These are phyloP conservation scores for Isaurus tuberculatus DNA, from an alignment of 92 coral and sea anemone species.

Conservation along the genomic window DNA sequence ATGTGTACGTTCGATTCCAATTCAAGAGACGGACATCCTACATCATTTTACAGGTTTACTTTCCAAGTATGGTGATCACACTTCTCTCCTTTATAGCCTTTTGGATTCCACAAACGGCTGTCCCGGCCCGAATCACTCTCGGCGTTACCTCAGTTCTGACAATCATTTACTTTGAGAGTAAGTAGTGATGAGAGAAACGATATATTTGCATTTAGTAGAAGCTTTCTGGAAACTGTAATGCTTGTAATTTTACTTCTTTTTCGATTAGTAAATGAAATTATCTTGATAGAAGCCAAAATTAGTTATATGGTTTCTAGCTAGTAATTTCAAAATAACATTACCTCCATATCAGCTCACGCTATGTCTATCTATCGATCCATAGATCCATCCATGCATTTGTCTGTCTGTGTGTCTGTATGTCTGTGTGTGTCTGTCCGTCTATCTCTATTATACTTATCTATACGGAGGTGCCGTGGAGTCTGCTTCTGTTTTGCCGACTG, in stretches of 20 bases:
- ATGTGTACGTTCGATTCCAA: constrained; percentile 28
- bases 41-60: constrained; percentile 33
- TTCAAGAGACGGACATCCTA: constrained; percentile 36
- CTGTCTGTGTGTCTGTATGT: too few species aligned
- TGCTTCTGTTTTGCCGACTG: too few species aligned
- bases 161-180: constrained; percentile 45
- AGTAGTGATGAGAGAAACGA: background rate
- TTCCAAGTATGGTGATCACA: constrained; percentile 35
- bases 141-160: constrained; percentile 37
- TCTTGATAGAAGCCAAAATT: too few species aligned
- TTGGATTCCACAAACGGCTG: constrained; percentile 38
- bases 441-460: too few species aligned
- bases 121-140: constrained; percentile 39
- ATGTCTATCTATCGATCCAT: too few species aligned
- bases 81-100: constrained; percentile 34
- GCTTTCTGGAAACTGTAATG: background rate
- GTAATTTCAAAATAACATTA: too few species aligned
- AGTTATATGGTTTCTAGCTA: too few species aligned
- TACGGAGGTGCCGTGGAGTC: too few species aligned
- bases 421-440: too few species aligned
- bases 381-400: too few species aligned
- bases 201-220: background rate
- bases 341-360: too few species aligned
- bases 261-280: too few species aligned
- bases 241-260: background rate